Conservation (phyloP, 2,888 invertebrate species). For the Ferdinandea cuprea region DNA sequence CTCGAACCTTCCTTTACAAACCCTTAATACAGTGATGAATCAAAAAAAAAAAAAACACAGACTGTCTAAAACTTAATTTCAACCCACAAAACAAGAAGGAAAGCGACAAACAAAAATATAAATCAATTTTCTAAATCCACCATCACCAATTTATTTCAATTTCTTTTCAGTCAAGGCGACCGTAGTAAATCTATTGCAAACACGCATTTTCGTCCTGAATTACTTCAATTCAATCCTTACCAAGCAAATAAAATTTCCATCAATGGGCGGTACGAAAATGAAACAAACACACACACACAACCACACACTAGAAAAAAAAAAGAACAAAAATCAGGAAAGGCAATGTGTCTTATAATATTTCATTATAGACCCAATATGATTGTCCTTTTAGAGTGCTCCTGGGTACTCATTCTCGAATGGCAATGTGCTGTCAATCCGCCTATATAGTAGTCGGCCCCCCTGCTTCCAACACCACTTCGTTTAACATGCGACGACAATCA, state of each 20-base stretch:
- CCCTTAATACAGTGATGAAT: too few species aligned
- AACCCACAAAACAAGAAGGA: constrained; percentile 23
- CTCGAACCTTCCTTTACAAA: too few species aligned
- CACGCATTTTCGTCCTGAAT: constrained; percentile 71
- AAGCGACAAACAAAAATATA: constrained; percentile 40
- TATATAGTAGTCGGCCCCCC: not conserved
- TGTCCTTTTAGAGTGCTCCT: constrained; percentile 52
- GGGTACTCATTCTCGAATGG: not conserved
- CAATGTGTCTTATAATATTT: constrained; percentile 70
- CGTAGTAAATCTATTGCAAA: constrained; percentile 66
- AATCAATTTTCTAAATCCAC: constrained; percentile 66
- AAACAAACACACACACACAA: not conserved
- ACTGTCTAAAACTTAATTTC: constrained; percentile 56
- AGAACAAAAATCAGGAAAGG: constrained; percentile 56
- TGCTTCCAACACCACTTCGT: constrained; percentile 26
- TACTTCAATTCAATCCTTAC: constrained; percentile 61
- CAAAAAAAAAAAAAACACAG: constrained; percentile 60
- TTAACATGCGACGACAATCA: constrained; percentile 71
- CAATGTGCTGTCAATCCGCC: constrained; percentile 3
- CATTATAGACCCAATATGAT: constrained; percentile 64
- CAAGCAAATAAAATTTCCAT: constrained; percentile 28
- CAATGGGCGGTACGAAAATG: constrained; percentile 6
- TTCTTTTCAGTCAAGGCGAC: constrained; percentile 59
- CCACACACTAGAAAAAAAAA: constrained; percentile 18
- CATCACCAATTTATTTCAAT: constrained; percentile 69